Percentiles rank a stretch among this genome's conserved stretches.
Evolutionary conservation across 2,113 vertebrate genomes (phyloP).

Genomic region (Lucifuga dentata): DNA sequence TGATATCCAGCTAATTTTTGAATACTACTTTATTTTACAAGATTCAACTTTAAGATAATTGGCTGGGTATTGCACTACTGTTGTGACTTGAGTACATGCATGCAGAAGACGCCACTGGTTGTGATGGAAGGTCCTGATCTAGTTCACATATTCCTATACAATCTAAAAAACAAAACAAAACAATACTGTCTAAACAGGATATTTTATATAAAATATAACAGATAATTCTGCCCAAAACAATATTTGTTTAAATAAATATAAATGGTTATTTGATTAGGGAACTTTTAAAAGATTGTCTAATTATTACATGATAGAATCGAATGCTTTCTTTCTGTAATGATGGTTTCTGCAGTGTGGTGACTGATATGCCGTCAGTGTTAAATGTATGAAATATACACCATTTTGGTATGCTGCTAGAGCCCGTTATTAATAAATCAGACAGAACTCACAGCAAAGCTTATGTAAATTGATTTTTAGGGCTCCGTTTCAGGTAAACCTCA

Average conservation of each 20-base stretch:
- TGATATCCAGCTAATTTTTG: background rate
- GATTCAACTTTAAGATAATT: too few species aligned
- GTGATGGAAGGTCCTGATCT: constrained; percentile 9
- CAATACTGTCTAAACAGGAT: too few species aligned
- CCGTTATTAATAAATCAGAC: too few species aligned
- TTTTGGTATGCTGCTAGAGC: constrained; percentile 12
- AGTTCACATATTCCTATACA: background rate
- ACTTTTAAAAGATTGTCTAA: constrained; percentile 62
- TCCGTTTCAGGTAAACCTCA: too few species aligned
- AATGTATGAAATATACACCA: constrained; percentile 12
- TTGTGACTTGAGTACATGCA: too few species aligned
- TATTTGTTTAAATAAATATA: constrained; percentile 56
- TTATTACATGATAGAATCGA: constrained; percentile 57
- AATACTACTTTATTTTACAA: too few species aligned
- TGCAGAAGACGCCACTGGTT: too few species aligned
- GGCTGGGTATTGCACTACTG: too few species aligned
- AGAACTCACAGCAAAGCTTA: too few species aligned
- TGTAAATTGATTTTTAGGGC: too few species aligned
- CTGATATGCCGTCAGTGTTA: constrained; percentile 43
- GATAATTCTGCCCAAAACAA: constrained; percentile 32
- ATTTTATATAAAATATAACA: constrained; percentile 33
- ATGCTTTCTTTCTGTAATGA: constrained; percentile 56
- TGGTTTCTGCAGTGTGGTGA: constrained; percentile 50
- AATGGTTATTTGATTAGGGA: constrained; percentile 47
- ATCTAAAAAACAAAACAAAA: too few species aligned